These are phyloP conservation scores for Channa maculata DNA, from an alignment of 2,113 vertebrate genomes.

Conservation along the genomic window DNA sequence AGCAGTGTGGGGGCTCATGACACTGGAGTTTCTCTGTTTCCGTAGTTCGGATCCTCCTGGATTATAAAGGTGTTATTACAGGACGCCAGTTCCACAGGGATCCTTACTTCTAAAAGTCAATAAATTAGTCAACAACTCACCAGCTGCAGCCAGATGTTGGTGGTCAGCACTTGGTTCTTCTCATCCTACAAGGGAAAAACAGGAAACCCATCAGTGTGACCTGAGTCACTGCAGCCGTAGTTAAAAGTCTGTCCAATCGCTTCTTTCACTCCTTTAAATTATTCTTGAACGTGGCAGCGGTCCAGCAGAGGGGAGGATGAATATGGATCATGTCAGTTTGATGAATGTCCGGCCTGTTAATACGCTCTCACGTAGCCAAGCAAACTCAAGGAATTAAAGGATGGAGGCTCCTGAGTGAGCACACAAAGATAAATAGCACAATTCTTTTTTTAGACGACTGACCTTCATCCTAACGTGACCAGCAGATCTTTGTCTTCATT, in stretches of 20 bases:
- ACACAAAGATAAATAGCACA: neutral
- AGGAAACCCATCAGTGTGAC: neutral
- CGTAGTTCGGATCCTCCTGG: too few species aligned
- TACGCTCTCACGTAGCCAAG: slow-evolving; percentile 26
- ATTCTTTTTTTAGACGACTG: neutral
- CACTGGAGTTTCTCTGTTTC: too few species aligned
- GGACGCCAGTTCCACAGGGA: too few species aligned
- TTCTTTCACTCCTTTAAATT: slow-evolving; percentile 20
- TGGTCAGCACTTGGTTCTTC: slow-evolving; percentile 95
- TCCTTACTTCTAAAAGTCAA: too few species aligned
- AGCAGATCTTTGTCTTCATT: neutral
- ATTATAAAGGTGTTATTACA: too few species aligned
- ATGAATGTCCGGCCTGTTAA: slow-evolving; percentile 54
- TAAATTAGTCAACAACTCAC: slow-evolving; percentile 69
- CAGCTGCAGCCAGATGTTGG: slow-evolving; percentile 95
- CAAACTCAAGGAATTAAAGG: slow-evolving; percentile 16
- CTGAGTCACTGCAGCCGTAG: neutral
- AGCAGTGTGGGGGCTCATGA: too few species aligned
- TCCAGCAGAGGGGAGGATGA: slow-evolving; percentile 17
- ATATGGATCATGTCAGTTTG: slow-evolving; percentile 55
- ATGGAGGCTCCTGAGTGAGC: neutral
- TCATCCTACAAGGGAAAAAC: slow-evolving; percentile 86
- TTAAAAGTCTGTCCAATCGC: neutral
- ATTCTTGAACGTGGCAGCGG: slow-evolving; percentile 8
- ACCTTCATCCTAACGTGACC: neutral